These are phyloP conservation scores for Phengaris alcon DNA, from an alignment of 2,888 invertebrate species.

Conservation along the genomic window DNA sequence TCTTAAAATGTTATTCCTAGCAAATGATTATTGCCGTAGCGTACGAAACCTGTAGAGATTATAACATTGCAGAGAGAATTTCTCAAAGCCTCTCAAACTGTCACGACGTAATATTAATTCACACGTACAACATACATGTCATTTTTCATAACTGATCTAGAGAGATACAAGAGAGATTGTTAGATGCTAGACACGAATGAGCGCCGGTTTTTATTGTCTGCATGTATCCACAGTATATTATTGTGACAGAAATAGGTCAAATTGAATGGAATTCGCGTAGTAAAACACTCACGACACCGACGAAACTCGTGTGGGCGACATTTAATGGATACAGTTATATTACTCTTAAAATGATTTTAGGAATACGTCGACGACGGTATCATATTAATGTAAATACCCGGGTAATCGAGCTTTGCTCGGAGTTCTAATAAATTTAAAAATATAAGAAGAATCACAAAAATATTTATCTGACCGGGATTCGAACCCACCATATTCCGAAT, in stretches of 20 bases:
- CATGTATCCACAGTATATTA: conserved; percentile 29
- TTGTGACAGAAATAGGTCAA: conserved; percentile 39
- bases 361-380: conserved; percentile 26
- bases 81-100: conserved; percentile 15
- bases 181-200: neutral
- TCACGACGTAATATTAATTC: neutral
- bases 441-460: too few relatives aligned
- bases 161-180: conserved; percentile 7
- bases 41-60: neutral
- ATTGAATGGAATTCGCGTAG: conserved; percentile 52
- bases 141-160: conserved; percentile 1
- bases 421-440: too few relatives aligned
- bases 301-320: conserved; percentile 53
- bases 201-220: conserved; percentile 21
- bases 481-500: too few relatives aligned
- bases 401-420: too few relatives aligned
- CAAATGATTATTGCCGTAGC: neutral
- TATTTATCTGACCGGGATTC: too few relatives aligned
- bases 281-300: conserved; percentile 60
- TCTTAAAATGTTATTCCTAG: neutral
- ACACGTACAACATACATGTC: neutral
- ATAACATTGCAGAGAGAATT: neutral
- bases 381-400: neutral
- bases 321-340: conserved; percentile 38
- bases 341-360: conserved; percentile 39